Percentiles rank a stretch among this genome's conserved stretches.
phyloP scores from a whole-genome alignment of 2,797 vertebrate species.

The Sternotherus odoratus region DNA sequence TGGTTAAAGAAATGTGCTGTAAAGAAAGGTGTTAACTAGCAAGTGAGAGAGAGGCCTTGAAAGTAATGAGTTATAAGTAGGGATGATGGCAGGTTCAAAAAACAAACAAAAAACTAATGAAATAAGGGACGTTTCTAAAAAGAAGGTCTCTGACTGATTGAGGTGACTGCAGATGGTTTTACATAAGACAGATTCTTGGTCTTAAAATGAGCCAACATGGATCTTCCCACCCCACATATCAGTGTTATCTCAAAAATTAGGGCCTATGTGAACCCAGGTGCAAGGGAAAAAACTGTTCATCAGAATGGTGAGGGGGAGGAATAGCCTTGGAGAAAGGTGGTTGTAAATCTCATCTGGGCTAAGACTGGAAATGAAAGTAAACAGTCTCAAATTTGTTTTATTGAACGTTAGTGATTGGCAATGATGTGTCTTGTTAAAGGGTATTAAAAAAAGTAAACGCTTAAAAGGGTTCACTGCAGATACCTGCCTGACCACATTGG shows the following conservation, averaged over 20 bases:
- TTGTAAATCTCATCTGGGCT: not conserved
- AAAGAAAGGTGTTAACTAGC: not conserved
- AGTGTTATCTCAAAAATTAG: not conserved
- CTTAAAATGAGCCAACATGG: not conserved
- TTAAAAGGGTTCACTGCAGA: not conserved
- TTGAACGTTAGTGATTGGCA: not conserved
- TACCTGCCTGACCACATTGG: not conserved
- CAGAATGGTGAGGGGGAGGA: not conserved
- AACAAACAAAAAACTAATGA: not conserved
- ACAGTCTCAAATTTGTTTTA: not conserved
- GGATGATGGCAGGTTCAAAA: not conserved
- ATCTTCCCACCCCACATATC: not conserved
- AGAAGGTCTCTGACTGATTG: not conserved
- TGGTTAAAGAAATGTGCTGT: too few relatives aligned
- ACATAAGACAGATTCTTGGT: not conserved
- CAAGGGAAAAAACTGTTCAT: not conserved
- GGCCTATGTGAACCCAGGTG: not conserved
- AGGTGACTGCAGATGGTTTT: not conserved
- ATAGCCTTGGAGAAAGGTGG: not conserved
- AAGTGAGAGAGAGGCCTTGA: not conserved
- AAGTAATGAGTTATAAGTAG: not conserved
- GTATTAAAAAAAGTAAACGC: not conserved
- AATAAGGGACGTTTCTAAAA: not conserved
- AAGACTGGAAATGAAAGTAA: not conserved
- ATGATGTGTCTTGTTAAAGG: not conserved